Conservation (phyloP, 2,113 vertebrate genomes). For the Sterrhoptilus dennistouni region DNA sequence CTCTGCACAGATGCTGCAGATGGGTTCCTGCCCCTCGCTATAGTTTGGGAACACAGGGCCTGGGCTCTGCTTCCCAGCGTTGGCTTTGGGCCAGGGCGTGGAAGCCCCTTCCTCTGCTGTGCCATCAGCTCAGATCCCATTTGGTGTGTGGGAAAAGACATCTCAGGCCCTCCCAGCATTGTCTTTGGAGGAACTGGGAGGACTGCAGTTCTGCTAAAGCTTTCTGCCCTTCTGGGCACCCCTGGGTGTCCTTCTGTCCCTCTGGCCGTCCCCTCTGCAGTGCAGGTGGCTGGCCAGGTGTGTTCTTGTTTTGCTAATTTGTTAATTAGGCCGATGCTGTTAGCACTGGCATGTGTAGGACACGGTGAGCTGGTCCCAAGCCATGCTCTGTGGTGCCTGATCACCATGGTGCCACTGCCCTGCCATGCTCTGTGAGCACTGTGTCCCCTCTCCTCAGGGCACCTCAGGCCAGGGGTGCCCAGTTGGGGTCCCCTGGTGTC, state of each 20-base stretch:
- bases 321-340: not conserved
- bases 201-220: not conserved
- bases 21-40: accelerated
- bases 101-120: not conserved
- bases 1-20: not conserved
- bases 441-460: accelerated
- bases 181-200: not conserved
- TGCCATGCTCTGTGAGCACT: not conserved
- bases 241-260: not conserved
- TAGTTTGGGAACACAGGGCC: not conserved
- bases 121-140: not conserved
- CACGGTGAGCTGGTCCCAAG: not conserved
- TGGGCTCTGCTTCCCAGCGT: accelerated
- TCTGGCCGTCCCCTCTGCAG: not conserved
- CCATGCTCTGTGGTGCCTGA: accelerated
- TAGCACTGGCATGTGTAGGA: not conserved
- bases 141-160: not conserved
- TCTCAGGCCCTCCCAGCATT: accelerated
- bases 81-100: not conserved
- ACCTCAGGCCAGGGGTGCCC: not conserved
- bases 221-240: not conserved
- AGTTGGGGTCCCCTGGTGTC: accelerated
- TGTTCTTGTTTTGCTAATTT: not conserved
- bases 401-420: not conserved
- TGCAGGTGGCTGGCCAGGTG: not conserved